Base-by-base conservation (phyloP, 2,888 invertebrate species). In the Zonitis immaculata region DNA sequence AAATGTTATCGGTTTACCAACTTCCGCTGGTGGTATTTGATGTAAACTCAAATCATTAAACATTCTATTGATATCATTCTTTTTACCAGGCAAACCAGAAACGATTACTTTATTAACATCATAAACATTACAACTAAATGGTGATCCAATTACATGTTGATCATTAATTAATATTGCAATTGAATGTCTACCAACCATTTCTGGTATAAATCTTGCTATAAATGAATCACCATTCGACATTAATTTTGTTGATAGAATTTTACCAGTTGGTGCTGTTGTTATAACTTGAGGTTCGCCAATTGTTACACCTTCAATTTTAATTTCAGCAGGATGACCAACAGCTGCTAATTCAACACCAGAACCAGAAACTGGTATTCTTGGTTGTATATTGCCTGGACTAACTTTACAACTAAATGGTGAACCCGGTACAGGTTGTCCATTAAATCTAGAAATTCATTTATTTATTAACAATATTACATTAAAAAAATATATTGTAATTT, bases 321-420 rank as follows among this genome's bases (percentile, higher is more conserved):
- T 79, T 49, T 79, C 76, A 26, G 90, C 87, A 14, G 81, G 76
- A 57, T 80, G 80, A 32, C 83, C 84, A 0, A 89, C 82, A 6
- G 88, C 82, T 20, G 86, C 83, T 74, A 86, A 79, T 70, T 88
- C 85, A 49, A 89, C 75, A 44, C 85, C 87, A 30, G 80, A 78
- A 9, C 88, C 89, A 12, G 82, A 80, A 22, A 88, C 82, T 28
- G 79, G 68, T 76, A 80, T 66, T 79, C 85, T 74, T 76, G 87
- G 73, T 78, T 86, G 64, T 73, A 82, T 75, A 80, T 85, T 63
- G 81, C 82, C 75, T 2, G 81, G 77, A 43, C 78, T 76, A 58
- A 97, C 89, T 71, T 88, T 85, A 69, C 95, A 96, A 27, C 86
- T 87, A 77, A 96, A 97, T n/a, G 97, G 97, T 9, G 95, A 95